A percentile compares a stretch with the other conserved stretches of the same genome.
phyloP scores from a whole-genome alignment of 1,140 invertebrate genomes.

The Bombus soroeensis region DNA sequence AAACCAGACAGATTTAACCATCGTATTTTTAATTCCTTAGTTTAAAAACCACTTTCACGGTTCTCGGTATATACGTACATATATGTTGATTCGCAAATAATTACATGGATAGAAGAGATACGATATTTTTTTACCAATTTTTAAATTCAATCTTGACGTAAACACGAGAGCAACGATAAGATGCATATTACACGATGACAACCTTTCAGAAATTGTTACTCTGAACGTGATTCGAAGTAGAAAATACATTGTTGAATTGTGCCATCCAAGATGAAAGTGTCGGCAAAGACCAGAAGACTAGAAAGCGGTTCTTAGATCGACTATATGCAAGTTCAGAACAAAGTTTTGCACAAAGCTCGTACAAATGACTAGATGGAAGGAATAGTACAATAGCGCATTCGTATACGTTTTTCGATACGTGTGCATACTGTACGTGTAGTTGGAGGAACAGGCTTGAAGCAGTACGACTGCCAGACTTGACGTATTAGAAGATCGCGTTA shows the following conservation, averaged over 20 bases:
- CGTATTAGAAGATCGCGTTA: slow-evolving; percentile 41
- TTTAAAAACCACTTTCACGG: neutral
- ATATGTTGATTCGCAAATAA: no score
- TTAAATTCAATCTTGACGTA: neutral
- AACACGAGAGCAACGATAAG: neutral
- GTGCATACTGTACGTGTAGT: neutral
- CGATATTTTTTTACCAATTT: neutral
- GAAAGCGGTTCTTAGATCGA: slow-evolving; percentile 14
- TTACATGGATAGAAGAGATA: neutral
- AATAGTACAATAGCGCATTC: neutral
- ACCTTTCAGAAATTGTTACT: neutral
- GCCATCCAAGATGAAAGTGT: no score
- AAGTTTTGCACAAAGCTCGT: neutral
- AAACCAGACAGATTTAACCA: no score
- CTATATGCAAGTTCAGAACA: neutral
- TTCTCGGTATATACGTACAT: no score
- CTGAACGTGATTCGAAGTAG: no score
- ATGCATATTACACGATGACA: neutral
- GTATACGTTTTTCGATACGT: neutral
- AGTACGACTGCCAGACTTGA: slow-evolving; percentile 55
- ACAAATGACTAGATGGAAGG: neutral
- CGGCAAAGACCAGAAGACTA: neutral
- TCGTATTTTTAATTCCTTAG: neutral
- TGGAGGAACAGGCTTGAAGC: slow-evolving; percentile 50
- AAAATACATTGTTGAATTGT: neutral